Evolutionary conservation across 1,140 invertebrate species (phyloP), one percentile per base, ranked within the genome.

Genomic region (Coptotermes formosanus): DNA sequence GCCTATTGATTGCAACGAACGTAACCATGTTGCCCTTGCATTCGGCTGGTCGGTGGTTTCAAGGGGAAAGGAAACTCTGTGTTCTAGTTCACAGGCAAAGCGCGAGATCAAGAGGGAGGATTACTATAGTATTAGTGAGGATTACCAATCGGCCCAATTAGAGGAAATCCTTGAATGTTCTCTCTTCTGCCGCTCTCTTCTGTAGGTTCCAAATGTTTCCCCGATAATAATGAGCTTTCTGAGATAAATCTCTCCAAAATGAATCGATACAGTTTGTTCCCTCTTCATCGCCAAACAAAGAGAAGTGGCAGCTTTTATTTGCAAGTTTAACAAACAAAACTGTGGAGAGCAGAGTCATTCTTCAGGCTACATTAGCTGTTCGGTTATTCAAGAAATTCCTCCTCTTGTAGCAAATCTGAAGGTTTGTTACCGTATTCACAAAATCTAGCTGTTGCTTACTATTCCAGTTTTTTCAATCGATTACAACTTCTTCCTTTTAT

Each of bases 1-100:
- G 83, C 45, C n/a, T 48, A 55, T 55, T 84, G 83, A 84, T 84
- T 84, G 48, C 43, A 32, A 84, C 83, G 83, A 84, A 84, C 48
- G 55, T 23, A 12, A 52, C 59, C 83, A 59, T 84, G 30, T 2
- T 84, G 45, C 44, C 9, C 83, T n/a, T 55, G 52, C 19, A 19
- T 55, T 55, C 52, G 14, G 52, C 64, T 30, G n/a, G 25, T 75
- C 64, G n/a, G 64, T 75, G 64, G 64, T 75, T 75, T 75, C 64
- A 21, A 16, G 64, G 64, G 64, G 64, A 75, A 30, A 25, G 64
- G 19, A 55, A 55, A 55, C 0, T 14, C 52, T 4, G 14, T 55
- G 52, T 8, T 14, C n/a, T 30, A 3, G 64, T 30, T n/a, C 64
- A 30, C 64, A 21, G 52, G 7, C n/a, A 25, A 14, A 30, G 8